phyloP scores from a whole-genome alignment of 1,140 invertebrate species.

The Drosophila littoralis region DNA sequence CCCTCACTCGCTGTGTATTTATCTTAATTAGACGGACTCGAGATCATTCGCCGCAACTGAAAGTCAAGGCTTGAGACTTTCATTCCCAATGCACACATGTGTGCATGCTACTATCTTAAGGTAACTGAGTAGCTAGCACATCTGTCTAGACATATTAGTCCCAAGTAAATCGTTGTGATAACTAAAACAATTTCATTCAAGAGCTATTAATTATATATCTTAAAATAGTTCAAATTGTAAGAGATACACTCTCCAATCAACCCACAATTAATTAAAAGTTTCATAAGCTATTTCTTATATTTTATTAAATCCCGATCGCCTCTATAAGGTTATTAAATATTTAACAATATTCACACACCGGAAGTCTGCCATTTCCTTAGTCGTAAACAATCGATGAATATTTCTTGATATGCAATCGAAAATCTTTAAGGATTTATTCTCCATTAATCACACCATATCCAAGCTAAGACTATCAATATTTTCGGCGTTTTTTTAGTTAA shows the following conservation, averaged over 20 bases:
- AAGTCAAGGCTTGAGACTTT: background rate
- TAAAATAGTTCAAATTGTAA: no score
- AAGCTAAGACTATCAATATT: background rate
- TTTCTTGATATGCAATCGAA: background rate
- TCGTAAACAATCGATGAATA: background rate
- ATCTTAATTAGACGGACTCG: conserved; percentile 69
- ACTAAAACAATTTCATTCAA: background rate
- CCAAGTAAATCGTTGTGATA: background rate
- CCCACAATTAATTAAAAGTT: no score
- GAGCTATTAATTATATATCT: background rate
- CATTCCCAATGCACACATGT: no score
- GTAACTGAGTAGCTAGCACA: no score
- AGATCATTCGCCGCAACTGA: conserved; percentile 14
- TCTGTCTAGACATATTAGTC: no score
- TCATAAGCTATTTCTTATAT: no score
- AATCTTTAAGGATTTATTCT: background rate
- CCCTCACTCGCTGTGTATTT: conserved; percentile 46
- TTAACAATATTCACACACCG: background rate
- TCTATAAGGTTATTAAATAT: no score
- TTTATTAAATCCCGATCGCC: no score
- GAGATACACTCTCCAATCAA: no score
- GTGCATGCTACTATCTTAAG: no score
- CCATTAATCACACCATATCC: conserved; percentile 10
- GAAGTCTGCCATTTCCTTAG: background rate
- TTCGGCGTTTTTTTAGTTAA: background rate